Evolutionary conservation across 2,888 invertebrate genomes (phyloP).

Genomic region (Lissocephala sabroskyi): DNA sequence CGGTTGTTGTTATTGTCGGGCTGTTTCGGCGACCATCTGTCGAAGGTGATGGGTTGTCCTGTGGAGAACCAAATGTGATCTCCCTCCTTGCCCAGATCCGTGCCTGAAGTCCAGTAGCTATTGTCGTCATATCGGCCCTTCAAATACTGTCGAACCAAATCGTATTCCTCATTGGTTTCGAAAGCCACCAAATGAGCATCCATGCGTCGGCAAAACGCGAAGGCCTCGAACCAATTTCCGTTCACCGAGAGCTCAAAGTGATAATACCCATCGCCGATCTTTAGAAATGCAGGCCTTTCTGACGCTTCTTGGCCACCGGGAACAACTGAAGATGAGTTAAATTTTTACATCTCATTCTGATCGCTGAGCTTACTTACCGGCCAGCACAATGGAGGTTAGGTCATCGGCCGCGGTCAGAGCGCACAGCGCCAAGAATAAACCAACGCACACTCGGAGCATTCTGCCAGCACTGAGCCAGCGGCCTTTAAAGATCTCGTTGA

Average conservation of each 20-base stretch:
- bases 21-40: slow-evolving; percentile 29
- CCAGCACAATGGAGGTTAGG: too few species aligned
- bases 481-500: too few species aligned
- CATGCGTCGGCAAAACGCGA: slow-evolving; percentile 9
- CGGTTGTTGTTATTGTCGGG: slow-evolving; percentile 22
- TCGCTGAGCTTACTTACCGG: too few species aligned
- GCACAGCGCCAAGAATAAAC: too few species aligned
- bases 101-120: slow-evolving; percentile 29
- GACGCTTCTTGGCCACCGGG: too few species aligned
- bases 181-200: slow-evolving; percentile 8
- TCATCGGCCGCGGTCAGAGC: too few species aligned
- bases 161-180: slow-evolving; percentile 10
- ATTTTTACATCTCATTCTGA: too few species aligned
- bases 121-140: not conserved
- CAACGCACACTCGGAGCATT: too few species aligned
- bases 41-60: slow-evolving; percentile 23
- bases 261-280: slow-evolving; percentile 16
- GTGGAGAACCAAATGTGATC: slow-evolving; percentile 33
- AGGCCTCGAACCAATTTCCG: slow-evolving; percentile 17
- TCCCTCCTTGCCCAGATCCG: slow-evolving; percentile 29
- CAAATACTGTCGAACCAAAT: not conserved
- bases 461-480: too few species aligned
- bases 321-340: too few species aligned
- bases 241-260: slow-evolving; percentile 2
- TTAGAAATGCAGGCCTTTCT: too few species aligned